These are phyloP conservation scores for Otis tarda DNA, from an alignment of 2,113 vertebrate genomes.

Conservation along the genomic window DNA sequence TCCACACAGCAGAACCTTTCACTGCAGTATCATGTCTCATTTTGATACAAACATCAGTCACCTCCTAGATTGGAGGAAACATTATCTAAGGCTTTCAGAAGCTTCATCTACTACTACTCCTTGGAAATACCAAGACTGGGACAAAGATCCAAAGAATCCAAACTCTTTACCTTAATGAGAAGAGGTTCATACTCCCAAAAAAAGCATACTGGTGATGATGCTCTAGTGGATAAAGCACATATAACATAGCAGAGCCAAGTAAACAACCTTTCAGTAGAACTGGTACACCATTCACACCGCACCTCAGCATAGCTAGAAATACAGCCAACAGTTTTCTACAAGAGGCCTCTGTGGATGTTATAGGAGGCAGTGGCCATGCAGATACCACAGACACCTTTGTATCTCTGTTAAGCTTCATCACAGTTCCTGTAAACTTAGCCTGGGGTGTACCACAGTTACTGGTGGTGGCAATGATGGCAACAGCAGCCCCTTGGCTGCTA, in stretches of 20 bases:
- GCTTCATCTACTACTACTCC: not conserved
- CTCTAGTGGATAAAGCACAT: accelerated
- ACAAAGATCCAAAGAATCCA: not conserved
- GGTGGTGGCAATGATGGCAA: not conserved
- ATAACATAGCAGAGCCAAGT: not conserved
- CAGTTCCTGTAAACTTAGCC: not conserved
- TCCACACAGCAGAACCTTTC: not conserved
- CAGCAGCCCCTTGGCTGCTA: not conserved
- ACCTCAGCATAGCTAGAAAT: not conserved
- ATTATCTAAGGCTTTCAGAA: not conserved
- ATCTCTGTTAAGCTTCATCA: not conserved
- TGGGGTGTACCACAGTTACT: not conserved
- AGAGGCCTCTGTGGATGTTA: not conserved
- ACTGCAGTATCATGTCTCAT: not conserved
- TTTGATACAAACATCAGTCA: not conserved
- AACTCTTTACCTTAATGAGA: not conserved
- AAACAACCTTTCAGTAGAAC: not conserved
- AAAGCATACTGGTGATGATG: not conserved
- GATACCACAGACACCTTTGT: not conserved
- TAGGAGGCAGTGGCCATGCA: accelerated
- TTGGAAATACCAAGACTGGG: not conserved
- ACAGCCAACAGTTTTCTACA: not conserved
- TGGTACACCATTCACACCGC: not conserved
- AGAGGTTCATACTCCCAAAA: not conserved
- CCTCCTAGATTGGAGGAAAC: not conserved